Conservation (phyloP, 1,140 invertebrate species). For the Sinella curviseta region DNA sequence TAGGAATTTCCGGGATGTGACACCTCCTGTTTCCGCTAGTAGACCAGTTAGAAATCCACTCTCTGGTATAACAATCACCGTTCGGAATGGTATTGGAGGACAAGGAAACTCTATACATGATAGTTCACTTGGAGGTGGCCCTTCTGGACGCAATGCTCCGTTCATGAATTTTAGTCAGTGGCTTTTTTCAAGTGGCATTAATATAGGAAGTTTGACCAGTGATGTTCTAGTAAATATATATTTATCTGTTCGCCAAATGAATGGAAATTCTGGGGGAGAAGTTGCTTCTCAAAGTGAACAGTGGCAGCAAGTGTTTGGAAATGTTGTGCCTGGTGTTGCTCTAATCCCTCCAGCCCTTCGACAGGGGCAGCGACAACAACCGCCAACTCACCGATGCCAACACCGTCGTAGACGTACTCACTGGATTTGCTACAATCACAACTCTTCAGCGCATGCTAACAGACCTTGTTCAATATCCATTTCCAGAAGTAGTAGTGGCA, state of each 20-base stretch:
- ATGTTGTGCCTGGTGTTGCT: constrained; percentile 5
- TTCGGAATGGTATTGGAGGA: constrained; percentile 22
- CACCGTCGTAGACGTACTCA: background rate
- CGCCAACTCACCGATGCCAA: background rate
- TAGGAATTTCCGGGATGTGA: constrained; percentile 35
- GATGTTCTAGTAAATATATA: background rate
- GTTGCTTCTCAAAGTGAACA: background rate
- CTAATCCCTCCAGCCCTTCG: background rate
- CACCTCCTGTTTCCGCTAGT: background rate
- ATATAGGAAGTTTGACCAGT: background rate
- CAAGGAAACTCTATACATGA: constrained; percentile 25
- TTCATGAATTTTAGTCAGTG: constrained; percentile 7
- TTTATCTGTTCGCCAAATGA: background rate
- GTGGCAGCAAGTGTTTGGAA: background rate
- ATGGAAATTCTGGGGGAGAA: background rate
- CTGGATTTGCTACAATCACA: constrained; percentile 1
- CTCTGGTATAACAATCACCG: background rate
- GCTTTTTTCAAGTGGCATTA: background rate
- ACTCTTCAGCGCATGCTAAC: background rate
- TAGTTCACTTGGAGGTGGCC: background rate
- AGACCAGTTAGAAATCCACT: background rate
- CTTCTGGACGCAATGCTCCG: background rate
- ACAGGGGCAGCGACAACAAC: background rate
- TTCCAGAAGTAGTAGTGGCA: background rate
- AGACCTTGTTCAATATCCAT: background rate